phyloP scores from a whole-genome alignment of 2,888 invertebrate genomes.

The Digitonthophagus gazella region DNA sequence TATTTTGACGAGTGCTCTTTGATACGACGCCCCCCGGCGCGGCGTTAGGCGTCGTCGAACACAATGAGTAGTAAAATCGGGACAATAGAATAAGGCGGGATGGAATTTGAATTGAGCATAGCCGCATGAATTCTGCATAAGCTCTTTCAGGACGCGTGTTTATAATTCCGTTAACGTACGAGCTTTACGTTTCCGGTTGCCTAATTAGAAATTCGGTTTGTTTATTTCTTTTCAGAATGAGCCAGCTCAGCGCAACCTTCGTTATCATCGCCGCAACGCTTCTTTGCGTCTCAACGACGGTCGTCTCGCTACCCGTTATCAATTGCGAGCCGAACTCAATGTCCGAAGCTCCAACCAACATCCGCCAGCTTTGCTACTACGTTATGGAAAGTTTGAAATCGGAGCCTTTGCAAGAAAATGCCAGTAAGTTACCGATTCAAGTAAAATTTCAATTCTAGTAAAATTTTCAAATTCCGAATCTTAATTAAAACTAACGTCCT shows the following conservation, averaged over 20 bases:
- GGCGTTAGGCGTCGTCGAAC: no score
- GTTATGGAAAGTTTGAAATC: conserved; percentile 30
- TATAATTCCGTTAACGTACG: background rate
- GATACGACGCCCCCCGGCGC: background rate
- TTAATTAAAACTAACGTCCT: no score
- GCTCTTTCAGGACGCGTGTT: background rate
- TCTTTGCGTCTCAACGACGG: conserved; percentile 29
- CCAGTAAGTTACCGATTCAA: conserved; percentile 17
- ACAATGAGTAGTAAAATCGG: background rate
- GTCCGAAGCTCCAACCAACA: conserved; percentile 34
- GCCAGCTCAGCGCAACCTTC: conserved; percentile 26
- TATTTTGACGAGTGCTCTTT: conserved; percentile 11
- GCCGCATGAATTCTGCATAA: conserved; percentile 3
- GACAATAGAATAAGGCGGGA: background rate
- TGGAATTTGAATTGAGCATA: conserved; percentile 3
- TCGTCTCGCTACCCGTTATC: conserved; percentile 33
- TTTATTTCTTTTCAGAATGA: conserved; percentile 29
- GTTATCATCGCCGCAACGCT: conserved; percentile 31
- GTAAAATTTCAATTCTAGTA: background rate
- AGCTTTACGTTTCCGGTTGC: background rate
- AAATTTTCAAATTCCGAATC: conserved; percentile 5
- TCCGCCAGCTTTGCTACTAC: conserved; percentile 37
- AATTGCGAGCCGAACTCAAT: conserved; percentile 33
- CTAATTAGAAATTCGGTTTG: no score
- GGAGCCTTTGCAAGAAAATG: conserved; percentile 28